Evolutionary conservation across 2,113 vertebrate species (phyloP), one percentile per base, ranked within the genome.

Genomic region (Andinoacara biseriatus): DNA sequence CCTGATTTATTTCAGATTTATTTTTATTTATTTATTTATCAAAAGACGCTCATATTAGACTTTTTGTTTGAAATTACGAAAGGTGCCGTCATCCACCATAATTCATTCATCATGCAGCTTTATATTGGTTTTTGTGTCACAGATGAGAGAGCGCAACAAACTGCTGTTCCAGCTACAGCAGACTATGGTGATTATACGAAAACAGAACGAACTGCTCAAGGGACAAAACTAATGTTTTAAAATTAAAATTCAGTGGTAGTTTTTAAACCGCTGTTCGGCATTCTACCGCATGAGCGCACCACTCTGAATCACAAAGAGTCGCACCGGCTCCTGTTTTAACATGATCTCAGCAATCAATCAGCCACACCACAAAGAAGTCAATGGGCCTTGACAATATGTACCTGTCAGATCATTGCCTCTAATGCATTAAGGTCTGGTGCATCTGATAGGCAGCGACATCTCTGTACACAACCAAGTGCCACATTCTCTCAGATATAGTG

Each of bases 331-430:
- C 63, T 78, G 78, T 90, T 92, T 90, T 74, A 87, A 84, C 88
- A 91, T 87, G 82, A 89, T 91, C 87, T 89, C 40, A 15, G 89
- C 91, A 89, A 92, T 92, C 93, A 88, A 93, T 94, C 93, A 91
- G 88, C 81, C 79, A 74, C 62, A 56, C 81, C 80, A 91, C 91
- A 91, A 86, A 93, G 90, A 87, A 94, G 91, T 89, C 93, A 93
- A 94, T 93, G 91, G 83, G 88, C 90, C 90, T 69, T 92, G 91
- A 93, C 91, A 91, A 90, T 86, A 87, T 94, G 90, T 92, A 92
- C 93, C 92, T 94, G 91, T 93, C 93, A 93, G 89, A 89, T 92
- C 91, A 88, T 89, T 92, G 89, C 63, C 85, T 83, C 91, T 85
- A 87, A 93, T 86, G 86, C 87, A 90, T 89, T 88, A 76, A 74